A percentile compares a stretch with the other conserved stretches of the same genome.
phyloP scores from a whole-genome alignment of 92 coral and sea anemone genomes.

The Nematostella vectensis region DNA sequence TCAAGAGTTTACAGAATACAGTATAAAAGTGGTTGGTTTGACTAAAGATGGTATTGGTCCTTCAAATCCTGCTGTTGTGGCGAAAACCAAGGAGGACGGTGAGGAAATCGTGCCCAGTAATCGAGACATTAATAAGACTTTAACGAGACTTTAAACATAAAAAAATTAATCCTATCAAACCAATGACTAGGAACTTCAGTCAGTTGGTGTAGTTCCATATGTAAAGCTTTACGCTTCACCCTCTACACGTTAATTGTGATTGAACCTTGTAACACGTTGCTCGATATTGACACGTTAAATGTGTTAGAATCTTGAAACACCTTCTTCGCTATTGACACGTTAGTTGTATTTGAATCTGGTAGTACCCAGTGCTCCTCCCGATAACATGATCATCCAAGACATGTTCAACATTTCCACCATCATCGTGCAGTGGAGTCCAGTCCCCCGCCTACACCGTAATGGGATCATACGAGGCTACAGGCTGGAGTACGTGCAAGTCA shows the following conservation, averaged over 20 bases:
- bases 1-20: conserved; percentile 8
- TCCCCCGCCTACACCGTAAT: conserved; percentile 14
- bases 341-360: background rate
- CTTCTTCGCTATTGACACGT: no score
- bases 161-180: no score
- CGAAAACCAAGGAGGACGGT: conserved; percentile 23
- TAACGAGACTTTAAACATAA: no score
- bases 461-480: conserved; percentile 29
- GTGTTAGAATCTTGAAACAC: no score
- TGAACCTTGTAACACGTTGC: no score
- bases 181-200: no score
- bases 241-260: no score
- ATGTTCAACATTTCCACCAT: conserved; percentile 8
- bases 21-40: conserved; percentile 10
- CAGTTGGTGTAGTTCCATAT: no score
- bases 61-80: conserved; percentile 4
- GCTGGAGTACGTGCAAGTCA: conserved; percentile 8
- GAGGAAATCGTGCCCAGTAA: no score
- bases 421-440: conserved; percentile 20
- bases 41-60: conserved; percentile 14
- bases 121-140: background rate
- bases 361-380: conserved; percentile 40
- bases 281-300: no score
- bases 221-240: no score
- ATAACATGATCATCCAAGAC: conserved; percentile 9